Evolutionary conservation across 1,140 invertebrate genomes (phyloP).

Genomic region (Tigriopus japonicus): DNA sequence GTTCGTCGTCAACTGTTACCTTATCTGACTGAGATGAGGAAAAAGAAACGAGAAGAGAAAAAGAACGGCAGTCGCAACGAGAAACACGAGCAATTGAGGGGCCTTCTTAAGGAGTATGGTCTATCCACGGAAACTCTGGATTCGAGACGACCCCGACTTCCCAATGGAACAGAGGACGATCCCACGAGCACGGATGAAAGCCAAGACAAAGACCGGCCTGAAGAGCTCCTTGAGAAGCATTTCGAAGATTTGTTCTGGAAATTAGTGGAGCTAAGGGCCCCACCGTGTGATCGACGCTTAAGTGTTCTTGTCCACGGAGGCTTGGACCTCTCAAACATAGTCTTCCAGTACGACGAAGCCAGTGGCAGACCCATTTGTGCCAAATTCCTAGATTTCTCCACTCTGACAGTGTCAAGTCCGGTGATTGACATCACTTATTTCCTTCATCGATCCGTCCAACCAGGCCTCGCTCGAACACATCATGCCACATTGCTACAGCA

Average conservation of each 20-base stretch:
- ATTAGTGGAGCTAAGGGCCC: not conserved
- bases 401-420: not conserved
- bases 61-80: no score
- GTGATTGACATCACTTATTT: constrained; percentile 5
- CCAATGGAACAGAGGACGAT: no score
- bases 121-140: no score
- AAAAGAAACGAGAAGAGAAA: not conserved
- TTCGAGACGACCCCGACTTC: no score
- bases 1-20: not conserved
- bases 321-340: not conserved
- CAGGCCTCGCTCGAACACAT: not conserved
- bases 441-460: not conserved
- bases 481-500: not conserved
- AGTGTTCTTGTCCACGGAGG: constrained; percentile 4
- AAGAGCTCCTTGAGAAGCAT: not conserved
- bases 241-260: not conserved
- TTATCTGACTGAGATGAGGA: not conserved
- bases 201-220: not conserved
- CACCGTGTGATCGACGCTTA: not conserved
- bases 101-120: no score
- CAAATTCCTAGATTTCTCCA: constrained; percentile 1
- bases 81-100: no score
- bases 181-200: not conserved
- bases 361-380: constrained; percentile 6
- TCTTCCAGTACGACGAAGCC: constrained; percentile 4